phyloP scores from a whole-genome alignment of 2,888 invertebrate species.

The Cheilosia variabilis region DNA sequence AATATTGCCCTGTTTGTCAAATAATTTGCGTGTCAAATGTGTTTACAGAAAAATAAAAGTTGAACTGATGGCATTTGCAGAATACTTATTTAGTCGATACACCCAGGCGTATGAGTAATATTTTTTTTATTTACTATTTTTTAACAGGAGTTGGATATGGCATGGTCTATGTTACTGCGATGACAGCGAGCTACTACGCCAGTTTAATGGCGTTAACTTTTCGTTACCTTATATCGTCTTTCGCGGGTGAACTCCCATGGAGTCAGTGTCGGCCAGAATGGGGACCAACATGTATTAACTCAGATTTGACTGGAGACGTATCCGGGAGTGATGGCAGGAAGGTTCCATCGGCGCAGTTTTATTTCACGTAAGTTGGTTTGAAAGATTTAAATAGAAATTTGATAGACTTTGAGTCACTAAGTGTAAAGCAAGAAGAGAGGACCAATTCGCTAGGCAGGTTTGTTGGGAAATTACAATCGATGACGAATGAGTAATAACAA shows the following conservation, averaged over 20 bases:
- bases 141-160: slow-evolving; percentile 80
- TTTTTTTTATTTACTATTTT: background rate
- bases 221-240: slow-evolving; percentile 87
- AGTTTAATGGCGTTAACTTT: slow-evolving; percentile 87
- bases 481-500: too few relatives aligned
- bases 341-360: slow-evolving; percentile 83
- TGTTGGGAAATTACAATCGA: too few relatives aligned
- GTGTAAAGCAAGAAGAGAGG: too few relatives aligned
- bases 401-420: too few relatives aligned
- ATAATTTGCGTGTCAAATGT: too few relatives aligned
- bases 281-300: slow-evolving; percentile 48
- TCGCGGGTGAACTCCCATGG: slow-evolving; percentile 87
- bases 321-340: slow-evolving; percentile 68
- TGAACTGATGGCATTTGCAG: background rate
- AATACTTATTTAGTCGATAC: background rate
- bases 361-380: slow-evolving; percentile 82
- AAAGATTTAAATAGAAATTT: too few relatives aligned
- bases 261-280: slow-evolving; percentile 66
- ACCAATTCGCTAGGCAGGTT: too few relatives aligned
- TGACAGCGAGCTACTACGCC: slow-evolving; percentile 88
- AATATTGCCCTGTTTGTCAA: too few relatives aligned
- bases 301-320: slow-evolving; percentile 52
- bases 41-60: background rate
- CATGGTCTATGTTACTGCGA: slow-evolving; percentile 85
- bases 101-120: slow-evolving; percentile 8